Evolutionary conservation across 2,113 vertebrate species (phyloP).

Genomic region (Agapornis roseicollis): DNA sequence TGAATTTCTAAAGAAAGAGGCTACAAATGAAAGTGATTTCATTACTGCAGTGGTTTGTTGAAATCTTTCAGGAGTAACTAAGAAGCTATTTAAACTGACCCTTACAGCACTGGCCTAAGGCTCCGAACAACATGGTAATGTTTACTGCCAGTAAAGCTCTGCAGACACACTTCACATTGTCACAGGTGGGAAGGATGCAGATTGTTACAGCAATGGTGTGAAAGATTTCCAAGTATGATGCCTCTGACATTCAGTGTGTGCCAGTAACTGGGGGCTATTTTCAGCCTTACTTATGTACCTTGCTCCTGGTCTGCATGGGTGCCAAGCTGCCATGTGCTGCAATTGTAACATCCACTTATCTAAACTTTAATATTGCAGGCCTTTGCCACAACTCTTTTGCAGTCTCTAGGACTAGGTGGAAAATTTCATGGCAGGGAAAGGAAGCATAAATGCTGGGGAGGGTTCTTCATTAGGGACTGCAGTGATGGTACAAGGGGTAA

Average conservation of each 20-base stretch:
- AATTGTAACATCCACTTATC: neutral
- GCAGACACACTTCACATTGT: neutral
- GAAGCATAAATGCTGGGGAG: no score
- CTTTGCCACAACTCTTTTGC: neutral
- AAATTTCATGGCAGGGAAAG: neutral
- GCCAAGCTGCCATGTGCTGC: neutral
- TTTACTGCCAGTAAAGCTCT: neutral
- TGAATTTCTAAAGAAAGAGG: neutral
- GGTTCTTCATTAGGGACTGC: no score
- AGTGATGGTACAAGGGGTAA: no score
- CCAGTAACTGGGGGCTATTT: neutral
- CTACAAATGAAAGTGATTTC: neutral
- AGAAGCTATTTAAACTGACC: neutral
- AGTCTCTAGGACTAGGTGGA: neutral
- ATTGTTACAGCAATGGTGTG: neutral
- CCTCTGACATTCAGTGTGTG: neutral
- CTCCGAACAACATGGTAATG: neutral
- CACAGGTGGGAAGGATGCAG: neutral
- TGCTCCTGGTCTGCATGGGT: neutral
- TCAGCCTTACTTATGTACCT: neutral
- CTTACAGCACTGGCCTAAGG: neutral
- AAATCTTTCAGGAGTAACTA: constrained; percentile 13
- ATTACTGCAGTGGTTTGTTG: neutral
- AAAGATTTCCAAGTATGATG: neutral
- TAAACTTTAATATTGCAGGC: neutral